phyloP scores from a whole-genome alignment of 2,113 vertebrate genomes.

The Eulemur macaco region DNA sequence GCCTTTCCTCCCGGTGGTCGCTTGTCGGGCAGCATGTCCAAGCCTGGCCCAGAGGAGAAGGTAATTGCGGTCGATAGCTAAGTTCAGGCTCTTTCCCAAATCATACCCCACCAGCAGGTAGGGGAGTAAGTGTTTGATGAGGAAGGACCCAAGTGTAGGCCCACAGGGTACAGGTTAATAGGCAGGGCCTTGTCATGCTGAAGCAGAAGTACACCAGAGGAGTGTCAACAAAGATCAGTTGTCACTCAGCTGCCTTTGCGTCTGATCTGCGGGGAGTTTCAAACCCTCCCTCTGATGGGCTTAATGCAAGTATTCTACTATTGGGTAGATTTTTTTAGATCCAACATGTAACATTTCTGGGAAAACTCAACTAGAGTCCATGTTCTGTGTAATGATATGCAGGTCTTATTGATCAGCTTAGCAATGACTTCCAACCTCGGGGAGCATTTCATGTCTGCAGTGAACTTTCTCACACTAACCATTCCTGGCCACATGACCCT shows the following conservation, averaged over 20 bases:
- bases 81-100: not conserved
- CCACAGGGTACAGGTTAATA: not conserved
- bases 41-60: not conserved
- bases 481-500: not conserved
- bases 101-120: not conserved
- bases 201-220: not conserved
- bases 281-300: not conserved
- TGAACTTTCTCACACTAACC: not conserved
- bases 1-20: not conserved
- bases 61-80: not conserved
- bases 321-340: not conserved
- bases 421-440: rapidly evolving
- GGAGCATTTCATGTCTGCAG: not conserved
- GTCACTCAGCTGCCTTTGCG: rapidly evolving
- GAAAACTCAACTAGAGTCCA: not conserved
- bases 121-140: not conserved
- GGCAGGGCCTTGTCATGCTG: too few relatives aligned
- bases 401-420: not conserved
- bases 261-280: too few relatives aligned
- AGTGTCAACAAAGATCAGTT: not conserved
- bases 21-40: not conserved
- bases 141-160: not conserved
- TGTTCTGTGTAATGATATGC: not conserved
- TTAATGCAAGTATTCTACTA: not conserved
- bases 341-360: not conserved